A percentile compares a stretch with the other conserved stretches of the same genome.
These are phyloP conservation scores for Pteronotus mesoamericanus DNA, from an alignment of 2,797 vertebrate genomes.

Conservation along the genomic window DNA sequence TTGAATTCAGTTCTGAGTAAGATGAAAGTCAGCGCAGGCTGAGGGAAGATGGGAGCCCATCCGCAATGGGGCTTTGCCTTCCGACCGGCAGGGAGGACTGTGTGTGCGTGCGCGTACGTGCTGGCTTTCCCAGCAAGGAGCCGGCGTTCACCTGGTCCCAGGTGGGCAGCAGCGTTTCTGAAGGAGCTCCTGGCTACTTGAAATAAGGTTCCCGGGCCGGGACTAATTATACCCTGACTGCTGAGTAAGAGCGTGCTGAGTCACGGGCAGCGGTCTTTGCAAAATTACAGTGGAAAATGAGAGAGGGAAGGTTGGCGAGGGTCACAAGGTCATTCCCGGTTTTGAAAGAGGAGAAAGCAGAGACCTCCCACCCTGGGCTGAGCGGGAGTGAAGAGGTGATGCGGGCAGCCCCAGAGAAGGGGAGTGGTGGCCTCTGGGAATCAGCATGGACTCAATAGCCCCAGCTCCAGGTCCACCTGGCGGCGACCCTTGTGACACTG, in stretches of 20 bases:
- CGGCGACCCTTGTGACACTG: background rate
- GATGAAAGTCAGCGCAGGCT: background rate
- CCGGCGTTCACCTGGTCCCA: background rate
- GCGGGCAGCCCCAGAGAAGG: background rate
- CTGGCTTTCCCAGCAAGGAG: rapidly evolving
- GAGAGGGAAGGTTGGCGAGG: background rate
- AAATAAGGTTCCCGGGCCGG: background rate
- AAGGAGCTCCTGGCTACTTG: background rate
- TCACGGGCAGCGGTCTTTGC: background rate
- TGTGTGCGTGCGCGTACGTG: background rate
- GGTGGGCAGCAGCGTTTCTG: background rate
- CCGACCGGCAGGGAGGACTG: background rate
- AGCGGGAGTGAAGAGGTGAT: background rate
- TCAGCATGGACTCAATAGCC: background rate
- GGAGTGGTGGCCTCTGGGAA: background rate
- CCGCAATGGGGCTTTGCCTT: background rate
- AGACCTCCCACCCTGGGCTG: background rate
- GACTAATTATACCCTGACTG: background rate
- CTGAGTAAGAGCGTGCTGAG: background rate
- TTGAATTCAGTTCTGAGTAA: background rate
- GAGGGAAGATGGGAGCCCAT: background rate
- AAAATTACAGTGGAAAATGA: background rate
- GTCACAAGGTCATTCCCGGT: background rate
- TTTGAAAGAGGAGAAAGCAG: background rate
- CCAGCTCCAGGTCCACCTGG: background rate